Evolutionary conservation across 2,797 vertebrate species (phyloP).

Genomic region (Champsocephalus esox): DNA sequence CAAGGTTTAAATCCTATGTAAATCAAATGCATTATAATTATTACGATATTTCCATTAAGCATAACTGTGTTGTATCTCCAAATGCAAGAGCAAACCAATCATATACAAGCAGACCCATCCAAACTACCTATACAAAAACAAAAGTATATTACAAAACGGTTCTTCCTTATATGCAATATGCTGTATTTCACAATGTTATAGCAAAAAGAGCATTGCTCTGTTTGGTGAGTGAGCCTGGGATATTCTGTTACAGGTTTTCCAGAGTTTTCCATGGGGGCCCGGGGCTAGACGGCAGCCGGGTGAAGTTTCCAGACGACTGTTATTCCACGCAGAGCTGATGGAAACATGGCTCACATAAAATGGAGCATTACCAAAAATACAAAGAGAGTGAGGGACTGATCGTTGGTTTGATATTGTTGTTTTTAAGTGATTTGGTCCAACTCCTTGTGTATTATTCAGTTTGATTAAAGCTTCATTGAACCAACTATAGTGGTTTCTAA

Average conservation of each 20-base stretch:
- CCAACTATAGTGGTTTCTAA: background rate
- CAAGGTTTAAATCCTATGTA: too few relatives aligned
- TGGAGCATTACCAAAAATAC: slow-evolving; percentile 35
- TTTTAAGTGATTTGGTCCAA: slow-evolving; percentile 1
- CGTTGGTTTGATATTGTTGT: slow-evolving; percentile 22
- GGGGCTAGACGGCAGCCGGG: slow-evolving; percentile 75
- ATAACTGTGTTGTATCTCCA: background rate
- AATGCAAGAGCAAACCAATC: background rate
- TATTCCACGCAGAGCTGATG: slow-evolving; percentile 77
- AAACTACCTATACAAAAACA: background rate
- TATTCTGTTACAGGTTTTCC: slow-evolving; percentile 75
- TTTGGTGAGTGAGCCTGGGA: slow-evolving; percentile 64
- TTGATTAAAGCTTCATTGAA: slow-evolving; percentile 7
- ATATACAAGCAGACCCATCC: background rate
- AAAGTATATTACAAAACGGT: background rate
- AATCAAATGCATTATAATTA: background rate
- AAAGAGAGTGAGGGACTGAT: slow-evolving; percentile 2
- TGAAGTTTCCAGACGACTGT: slow-evolving; percentile 80
- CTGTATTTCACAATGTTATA: slow-evolving; percentile 7
- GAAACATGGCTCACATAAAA: slow-evolving; percentile 71
- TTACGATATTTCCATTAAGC: background rate
- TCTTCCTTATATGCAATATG: background rate
- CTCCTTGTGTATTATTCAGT: background rate
- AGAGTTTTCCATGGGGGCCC: slow-evolving; percentile 75
- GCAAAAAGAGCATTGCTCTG: background rate